These are phyloP conservation scores for Eumacrocentrus americanus DNA, from an alignment of 2,888 invertebrate species.

Conservation along the genomic window DNA sequence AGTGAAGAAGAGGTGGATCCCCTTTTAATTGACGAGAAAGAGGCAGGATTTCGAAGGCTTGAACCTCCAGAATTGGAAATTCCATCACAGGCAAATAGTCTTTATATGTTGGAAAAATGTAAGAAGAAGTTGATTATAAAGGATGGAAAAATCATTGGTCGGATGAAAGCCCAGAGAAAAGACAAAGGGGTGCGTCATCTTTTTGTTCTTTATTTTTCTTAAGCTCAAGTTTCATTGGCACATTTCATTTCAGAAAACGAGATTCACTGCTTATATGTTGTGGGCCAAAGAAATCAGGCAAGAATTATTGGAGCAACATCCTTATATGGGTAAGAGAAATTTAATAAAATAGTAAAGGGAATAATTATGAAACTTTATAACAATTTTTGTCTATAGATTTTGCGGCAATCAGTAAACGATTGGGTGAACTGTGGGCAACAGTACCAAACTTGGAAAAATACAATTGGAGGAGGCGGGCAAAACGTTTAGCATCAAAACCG, in stretches of 20 bases:
- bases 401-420: constrained; percentile 79
- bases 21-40: constrained; percentile 59
- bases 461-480: constrained; percentile 83
- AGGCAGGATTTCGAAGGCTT: constrained; percentile 63
- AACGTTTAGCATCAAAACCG: constrained; percentile 67
- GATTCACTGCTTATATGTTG: constrained; percentile 88
- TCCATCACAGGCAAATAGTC: constrained; percentile 65
- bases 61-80: constrained; percentile 62
- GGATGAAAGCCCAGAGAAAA: constrained; percentile 77
- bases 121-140: constrained; percentile 75
- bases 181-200: constrained; percentile 71
- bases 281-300: constrained; percentile 87
- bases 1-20: constrained; percentile 60
- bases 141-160: constrained; percentile 72
- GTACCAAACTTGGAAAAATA: constrained; percentile 74
- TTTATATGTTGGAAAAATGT: constrained; percentile 82
- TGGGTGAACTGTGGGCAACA: constrained; percentile 89
- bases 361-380: too few relatives aligned
- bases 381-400: too few relatives aligned
- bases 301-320: constrained; percentile 73
- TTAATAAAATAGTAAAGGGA: too few relatives aligned
- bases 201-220: constrained; percentile 1
- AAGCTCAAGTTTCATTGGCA: not conserved
- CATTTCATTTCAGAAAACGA: constrained; percentile 65
- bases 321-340: constrained; percentile 70